Evolutionary conservation across 2,113 vertebrate species (phyloP).

Genomic region (Rhegmatorhina hoffmannsi): DNA sequence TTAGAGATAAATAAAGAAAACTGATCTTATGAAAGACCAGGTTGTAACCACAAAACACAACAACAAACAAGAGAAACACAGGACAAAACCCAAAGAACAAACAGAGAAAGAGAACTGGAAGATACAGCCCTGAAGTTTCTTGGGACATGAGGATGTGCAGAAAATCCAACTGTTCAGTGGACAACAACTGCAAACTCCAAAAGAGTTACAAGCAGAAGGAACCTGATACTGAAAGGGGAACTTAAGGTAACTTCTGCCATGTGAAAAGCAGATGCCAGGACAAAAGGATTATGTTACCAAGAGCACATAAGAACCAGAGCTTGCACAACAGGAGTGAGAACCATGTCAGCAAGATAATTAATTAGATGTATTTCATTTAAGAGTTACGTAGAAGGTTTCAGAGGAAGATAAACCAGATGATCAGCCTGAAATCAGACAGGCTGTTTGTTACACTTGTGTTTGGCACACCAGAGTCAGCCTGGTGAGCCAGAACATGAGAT

Average conservation of each 20-base stretch:
- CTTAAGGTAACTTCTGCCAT: neutral
- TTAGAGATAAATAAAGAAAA: neutral
- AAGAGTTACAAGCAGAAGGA: neutral
- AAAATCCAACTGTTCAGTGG: neutral
- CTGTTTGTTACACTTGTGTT: neutral
- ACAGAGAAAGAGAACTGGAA: neutral
- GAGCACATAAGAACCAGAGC: neutral
- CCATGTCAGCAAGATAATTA: neutral
- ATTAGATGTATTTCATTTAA: neutral
- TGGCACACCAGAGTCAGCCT: neutral
- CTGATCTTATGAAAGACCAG: neutral
- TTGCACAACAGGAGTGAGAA: neutral
- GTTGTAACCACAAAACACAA: neutral
- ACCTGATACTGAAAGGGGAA: neutral
- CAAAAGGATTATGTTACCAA: neutral
- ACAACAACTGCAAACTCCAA: neutral
- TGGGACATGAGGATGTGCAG: neutral
- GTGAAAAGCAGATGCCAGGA: neutral
- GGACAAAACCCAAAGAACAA: neutral
- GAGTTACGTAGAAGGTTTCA: neutral
- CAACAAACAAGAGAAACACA: neutral
- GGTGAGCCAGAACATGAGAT: neutral
- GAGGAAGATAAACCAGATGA: neutral
- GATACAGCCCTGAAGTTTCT: neutral
- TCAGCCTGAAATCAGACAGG: neutral